Conservation (phyloP, 2,888 invertebrate species). For the Drosophila greeni region DNA sequence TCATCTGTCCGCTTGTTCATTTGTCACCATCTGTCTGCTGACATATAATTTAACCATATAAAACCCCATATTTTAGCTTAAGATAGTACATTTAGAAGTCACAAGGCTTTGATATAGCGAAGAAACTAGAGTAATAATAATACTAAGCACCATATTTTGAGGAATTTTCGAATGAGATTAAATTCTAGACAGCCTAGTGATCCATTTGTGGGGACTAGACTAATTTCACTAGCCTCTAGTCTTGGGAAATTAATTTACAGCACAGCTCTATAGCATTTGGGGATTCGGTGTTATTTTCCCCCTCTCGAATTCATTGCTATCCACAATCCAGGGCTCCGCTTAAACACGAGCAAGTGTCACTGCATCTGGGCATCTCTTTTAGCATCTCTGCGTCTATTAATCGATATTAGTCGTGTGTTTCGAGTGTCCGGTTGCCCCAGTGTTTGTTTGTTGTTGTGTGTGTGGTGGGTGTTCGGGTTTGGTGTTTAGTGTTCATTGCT, state of each 20-base stretch:
- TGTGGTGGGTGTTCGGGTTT: constrained; percentile 28
- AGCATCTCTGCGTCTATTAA: constrained; percentile 17
- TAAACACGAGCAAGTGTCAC: constrained; percentile 12
- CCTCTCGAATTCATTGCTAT: neutral
- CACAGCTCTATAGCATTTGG: neutral
- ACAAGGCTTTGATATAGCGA: neutral
- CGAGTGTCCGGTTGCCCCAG: constrained; percentile 34
- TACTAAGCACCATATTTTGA: neutral
- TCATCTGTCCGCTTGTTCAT: too few species aligned
- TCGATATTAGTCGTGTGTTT: constrained; percentile 36
- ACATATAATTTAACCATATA: neutral
- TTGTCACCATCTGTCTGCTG: too few species aligned
- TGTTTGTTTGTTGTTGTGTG: constrained; percentile 16
- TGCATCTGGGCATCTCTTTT: constrained; percentile 17
- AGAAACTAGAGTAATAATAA: neutral
- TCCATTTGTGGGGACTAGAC: neutral
- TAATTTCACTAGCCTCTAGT: neutral
- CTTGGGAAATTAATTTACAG: neutral
- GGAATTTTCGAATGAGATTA: neutral
- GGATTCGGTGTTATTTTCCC: neutral
- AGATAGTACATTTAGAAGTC: neutral
- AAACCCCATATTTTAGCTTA: neutral
- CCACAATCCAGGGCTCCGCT: constrained; percentile 13
- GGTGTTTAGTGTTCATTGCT: constrained; percentile 12
- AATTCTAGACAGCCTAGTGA: neutral